These are phyloP conservation scores for Pao palembangensis DNA, from an alignment of 2,113 vertebrate species.

Conservation along the genomic window DNA sequence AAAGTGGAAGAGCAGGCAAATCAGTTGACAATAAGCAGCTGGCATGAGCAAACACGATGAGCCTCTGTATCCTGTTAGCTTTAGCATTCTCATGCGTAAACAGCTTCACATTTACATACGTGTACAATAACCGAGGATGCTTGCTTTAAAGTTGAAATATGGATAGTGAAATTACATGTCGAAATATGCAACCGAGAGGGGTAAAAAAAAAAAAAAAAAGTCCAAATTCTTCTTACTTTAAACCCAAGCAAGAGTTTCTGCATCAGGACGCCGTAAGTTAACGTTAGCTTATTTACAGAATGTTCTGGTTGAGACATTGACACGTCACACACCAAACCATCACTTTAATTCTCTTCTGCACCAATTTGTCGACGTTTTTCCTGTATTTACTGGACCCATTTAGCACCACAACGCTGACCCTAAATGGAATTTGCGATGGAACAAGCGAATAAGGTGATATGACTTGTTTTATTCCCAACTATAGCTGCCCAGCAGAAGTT, in stretches of 20 bases:
- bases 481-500: conserved; percentile 21
- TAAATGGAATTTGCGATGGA: not conserved
- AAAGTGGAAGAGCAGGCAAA: too few relatives aligned
- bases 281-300: not conserved
- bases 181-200: too few relatives aligned
- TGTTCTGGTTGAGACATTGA: conserved; percentile 14
- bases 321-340: conserved; percentile 22
- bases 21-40: not conserved
- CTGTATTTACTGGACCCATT: too few relatives aligned
- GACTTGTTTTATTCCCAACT: not conserved
- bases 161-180: too few relatives aligned
- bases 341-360: not conserved
- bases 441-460: not conserved
- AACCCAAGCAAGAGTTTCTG: not conserved
- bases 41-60: not conserved
- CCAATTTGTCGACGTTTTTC: not conserved
- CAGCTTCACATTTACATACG: not conserved
- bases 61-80: not conserved
- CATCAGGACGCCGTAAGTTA: not conserved
- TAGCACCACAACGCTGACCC: not conserved
- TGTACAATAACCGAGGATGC: not conserved
- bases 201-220: too few relatives aligned
- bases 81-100: not conserved
- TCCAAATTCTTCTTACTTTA: too few relatives aligned
- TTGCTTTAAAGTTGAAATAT: not conserved